A percentile compares a stretch with the other conserved stretches of the same genome.
phyloP scores from a whole-genome alignment of 2,113 vertebrate genomes.

The Haplotaxodon microlepis region DNA sequence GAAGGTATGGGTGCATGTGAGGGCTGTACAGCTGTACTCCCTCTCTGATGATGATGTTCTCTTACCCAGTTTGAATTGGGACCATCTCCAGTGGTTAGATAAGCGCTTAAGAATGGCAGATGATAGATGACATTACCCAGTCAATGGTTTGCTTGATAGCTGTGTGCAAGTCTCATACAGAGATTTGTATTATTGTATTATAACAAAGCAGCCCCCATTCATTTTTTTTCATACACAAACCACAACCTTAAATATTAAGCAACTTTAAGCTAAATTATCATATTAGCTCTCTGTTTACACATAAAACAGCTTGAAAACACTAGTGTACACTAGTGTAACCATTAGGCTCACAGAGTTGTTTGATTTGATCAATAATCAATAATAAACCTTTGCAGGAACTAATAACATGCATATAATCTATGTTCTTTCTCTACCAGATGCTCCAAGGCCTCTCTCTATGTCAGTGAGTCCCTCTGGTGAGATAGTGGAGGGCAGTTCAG shows the following conservation, averaged over 20 bases:
- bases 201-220: neutral
- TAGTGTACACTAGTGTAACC: neutral
- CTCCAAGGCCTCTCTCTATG: neutral
- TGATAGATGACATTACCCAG: neutral
- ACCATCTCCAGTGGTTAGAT: neutral
- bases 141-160: neutral
- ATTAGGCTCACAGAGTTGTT: neutral
- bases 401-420: neutral
- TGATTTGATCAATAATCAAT: neutral
- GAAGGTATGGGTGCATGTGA: neutral
- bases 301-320: neutral
- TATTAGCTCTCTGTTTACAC: neutral
- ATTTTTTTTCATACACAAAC: neutral
- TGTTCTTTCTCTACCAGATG: neutral
- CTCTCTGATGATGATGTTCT: neutral
- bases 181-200: neutral
- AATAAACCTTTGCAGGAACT: neutral
- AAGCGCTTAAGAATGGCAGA: neutral
- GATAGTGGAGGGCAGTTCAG: neutral
- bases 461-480: neutral
- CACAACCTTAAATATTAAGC: neutral
- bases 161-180: neutral
- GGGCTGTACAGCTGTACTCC: neutral
- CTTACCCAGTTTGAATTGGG: neutral
- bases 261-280: neutral